These are phyloP conservation scores for Chaetodon trifascialis DNA, from an alignment of 2,113 vertebrate genomes.

Conservation along the genomic window DNA sequence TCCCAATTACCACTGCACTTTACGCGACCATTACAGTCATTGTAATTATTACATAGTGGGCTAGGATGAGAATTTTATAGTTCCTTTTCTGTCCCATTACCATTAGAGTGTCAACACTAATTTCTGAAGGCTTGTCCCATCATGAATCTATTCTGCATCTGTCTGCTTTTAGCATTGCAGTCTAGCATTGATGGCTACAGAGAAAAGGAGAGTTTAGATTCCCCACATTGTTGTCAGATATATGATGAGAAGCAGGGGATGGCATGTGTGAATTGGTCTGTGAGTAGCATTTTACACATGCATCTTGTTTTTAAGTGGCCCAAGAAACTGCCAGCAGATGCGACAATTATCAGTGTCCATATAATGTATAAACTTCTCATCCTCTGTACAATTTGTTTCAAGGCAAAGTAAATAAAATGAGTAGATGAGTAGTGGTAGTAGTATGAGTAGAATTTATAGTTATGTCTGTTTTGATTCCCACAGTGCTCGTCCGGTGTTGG, in stretches of 20 bases:
- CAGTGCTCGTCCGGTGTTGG: too few species aligned
- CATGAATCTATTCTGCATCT: slow-evolving; percentile 33
- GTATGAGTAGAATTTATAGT: too few species aligned
- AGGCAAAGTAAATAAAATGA: not conserved
- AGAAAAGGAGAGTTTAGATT: slow-evolving; percentile 1
- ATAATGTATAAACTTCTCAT: not conserved
- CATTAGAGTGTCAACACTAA: slow-evolving; percentile 62
- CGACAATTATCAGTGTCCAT: not conserved
- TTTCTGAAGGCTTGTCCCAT: slow-evolving; percentile 42
- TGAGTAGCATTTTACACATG: not conserved
- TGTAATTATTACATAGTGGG: slow-evolving; percentile 67
- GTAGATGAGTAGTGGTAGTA: too few species aligned
- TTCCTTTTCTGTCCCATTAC: slow-evolving; percentile 41
- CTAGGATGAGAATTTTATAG: slow-evolving; percentile 58
- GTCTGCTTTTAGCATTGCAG: slow-evolving; percentile 25
- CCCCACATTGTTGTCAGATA: not conserved
- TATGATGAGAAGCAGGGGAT: not conserved
- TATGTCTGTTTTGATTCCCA: too few species aligned
- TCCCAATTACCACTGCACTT: slow-evolving; percentile 63
- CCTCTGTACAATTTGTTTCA: not conserved
- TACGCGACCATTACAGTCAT: slow-evolving; percentile 57
- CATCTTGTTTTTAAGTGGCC: not conserved
- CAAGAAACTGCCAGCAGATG: not conserved
- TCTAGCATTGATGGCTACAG: slow-evolving; percentile 2
- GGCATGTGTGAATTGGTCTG: not conserved